phyloP scores from a whole-genome alignment of 2,797 vertebrate genomes.

The Podarcis lilfordi region DNA sequence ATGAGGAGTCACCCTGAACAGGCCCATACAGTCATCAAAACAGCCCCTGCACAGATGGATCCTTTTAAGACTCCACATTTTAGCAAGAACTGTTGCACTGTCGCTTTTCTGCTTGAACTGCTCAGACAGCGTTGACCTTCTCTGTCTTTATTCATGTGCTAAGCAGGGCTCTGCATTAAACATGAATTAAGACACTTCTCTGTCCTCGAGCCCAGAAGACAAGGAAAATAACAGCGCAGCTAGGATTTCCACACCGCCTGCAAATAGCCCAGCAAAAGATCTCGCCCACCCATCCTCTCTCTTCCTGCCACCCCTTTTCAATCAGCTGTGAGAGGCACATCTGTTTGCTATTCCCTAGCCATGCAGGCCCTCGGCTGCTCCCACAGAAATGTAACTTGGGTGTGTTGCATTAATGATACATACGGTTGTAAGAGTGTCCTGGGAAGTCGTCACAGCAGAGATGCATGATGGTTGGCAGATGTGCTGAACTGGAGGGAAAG shows the following conservation, averaged over 20 bases:
- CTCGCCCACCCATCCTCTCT: neutral
- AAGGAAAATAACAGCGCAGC: neutral
- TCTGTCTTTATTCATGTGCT: neutral
- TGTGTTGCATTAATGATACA: neutral
- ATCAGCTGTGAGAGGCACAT: constrained; percentile 5
- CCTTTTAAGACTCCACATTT: neutral
- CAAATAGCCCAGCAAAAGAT: constrained; percentile 5
- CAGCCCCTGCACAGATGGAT: neutral
- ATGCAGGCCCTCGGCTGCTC: neutral
- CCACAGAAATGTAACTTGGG: neutral
- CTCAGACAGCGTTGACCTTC: neutral
- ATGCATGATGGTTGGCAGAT: neutral
- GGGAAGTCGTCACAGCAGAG: neutral
- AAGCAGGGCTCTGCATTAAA: neutral
- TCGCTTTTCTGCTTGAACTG: neutral
- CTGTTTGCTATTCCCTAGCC: neutral
- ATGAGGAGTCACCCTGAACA: neutral
- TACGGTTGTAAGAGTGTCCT: neutral
- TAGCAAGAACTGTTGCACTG: neutral
- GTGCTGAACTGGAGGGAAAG: neutral
- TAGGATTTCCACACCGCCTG: neutral
- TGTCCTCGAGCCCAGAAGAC: neutral
- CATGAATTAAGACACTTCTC: neutral
- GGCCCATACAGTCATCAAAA: neutral
- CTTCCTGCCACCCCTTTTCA: neutral